Evolutionary conservation across 2,113 vertebrate genomes (phyloP), one percentile per base, ranked within the genome.

Genomic region (Embiotoca jacksoni): DNA sequence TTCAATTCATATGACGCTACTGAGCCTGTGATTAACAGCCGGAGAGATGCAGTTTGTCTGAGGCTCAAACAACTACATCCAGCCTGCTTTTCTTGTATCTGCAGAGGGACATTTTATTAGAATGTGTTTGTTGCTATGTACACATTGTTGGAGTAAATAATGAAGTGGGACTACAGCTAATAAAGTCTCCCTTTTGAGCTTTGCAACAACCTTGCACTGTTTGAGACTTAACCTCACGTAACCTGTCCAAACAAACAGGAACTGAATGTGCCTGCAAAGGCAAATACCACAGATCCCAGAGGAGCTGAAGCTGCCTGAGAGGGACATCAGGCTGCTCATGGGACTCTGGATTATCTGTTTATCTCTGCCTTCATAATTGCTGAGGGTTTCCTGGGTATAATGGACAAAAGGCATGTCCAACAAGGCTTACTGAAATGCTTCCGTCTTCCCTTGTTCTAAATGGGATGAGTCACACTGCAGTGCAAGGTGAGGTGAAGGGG

Each of bases 321-420:
- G 7, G 5, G 56, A 80, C 33, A 35, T 53, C 16, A 31, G 47
- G 15, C 37, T 5, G 2, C 81, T 72, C 78, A 63, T 4, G 81
- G 83, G 91, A 80, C 60, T 0, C n/a, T 54, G 70, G 80, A 87
- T 89, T 82, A 80, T 66, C 63, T 41, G n/a, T 75, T 87, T 81
- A 83, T 88, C 82, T 64, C 61, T 58, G 47, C 10, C 30, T 63
- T 74, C 10, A 1, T 85, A 67, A 89, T 86, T 81, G 55, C 67
- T 56, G 57, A 54, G 49, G 65, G 23, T 81, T 89, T 82, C 62
- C 52, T 57, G 47, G 33, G 65, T 11, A 61, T 46, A 33, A 78
- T 23, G 65, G 49, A 80, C 74, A 80, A 82, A 50, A 69, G 31
- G 64, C 59, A 62, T 60, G 63, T 46, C 61, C 69, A 54, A 7